These are phyloP conservation scores for Cryptomyrus ogoouensis DNA, from an alignment of 2,113 vertebrate genomes.

Conservation along the genomic window DNA sequence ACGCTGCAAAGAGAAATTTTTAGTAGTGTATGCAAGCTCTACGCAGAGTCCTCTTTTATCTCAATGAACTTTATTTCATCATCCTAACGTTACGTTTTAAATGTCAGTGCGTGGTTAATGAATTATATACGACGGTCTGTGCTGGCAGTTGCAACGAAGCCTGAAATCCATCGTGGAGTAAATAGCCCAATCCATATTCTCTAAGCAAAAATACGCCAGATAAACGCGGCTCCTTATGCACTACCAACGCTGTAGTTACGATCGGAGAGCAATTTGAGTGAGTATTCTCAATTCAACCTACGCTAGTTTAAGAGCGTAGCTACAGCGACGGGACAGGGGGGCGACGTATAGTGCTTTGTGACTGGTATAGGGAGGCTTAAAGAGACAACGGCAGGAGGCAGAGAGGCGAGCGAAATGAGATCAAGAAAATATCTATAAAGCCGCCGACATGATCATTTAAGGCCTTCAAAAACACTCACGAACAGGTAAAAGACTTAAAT, in stretches of 20 bases:
- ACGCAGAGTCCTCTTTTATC: not conserved
- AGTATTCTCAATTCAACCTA: conserved; percentile 45
- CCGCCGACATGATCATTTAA: conserved; percentile 40
- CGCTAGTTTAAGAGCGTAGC: conserved; percentile 43
- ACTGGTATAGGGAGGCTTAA: conserved; percentile 57
- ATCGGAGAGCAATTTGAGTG: not conserved
- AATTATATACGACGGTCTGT: not conserved
- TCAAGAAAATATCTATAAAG: conserved; percentile 31
- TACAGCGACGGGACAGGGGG: conserved; percentile 28
- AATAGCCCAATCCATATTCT: not conserved
- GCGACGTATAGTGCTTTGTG: conserved; percentile 48
- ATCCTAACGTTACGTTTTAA: not conserved
- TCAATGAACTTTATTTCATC: not conserved
- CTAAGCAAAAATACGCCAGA: not conserved
- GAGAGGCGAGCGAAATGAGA: conserved; percentile 42
- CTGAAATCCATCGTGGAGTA: not conserved
- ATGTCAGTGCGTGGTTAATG: not conserved
- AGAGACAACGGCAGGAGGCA: conserved; percentile 61
- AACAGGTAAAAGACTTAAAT: conserved; percentile 44
- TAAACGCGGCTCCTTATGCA: not conserved
- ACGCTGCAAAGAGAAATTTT: not conserved
- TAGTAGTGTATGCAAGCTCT: not conserved
- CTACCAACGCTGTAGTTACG: not conserved
- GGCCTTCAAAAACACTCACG: conserved; percentile 27
- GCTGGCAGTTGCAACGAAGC: not conserved